Evolutionary conservation across 2,888 invertebrate species (phyloP).

Genomic region (Tridacna crocea): DNA sequence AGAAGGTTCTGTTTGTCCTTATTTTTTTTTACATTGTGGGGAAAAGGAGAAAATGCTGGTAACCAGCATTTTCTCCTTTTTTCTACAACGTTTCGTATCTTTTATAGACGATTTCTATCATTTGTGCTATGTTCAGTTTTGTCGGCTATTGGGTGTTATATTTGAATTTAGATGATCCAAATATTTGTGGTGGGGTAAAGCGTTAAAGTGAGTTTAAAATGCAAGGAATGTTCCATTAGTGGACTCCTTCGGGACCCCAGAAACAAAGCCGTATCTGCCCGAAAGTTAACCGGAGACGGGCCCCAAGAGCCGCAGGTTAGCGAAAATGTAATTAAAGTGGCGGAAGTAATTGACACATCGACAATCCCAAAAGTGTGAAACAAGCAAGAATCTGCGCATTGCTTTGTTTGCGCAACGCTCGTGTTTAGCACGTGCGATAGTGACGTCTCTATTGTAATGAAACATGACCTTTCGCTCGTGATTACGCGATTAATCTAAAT

Average conservation of each 20-base stretch:
- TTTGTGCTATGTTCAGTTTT: no score
- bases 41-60: no score
- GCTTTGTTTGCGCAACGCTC: slow-evolving; percentile 23
- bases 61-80: no score
- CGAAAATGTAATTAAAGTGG: slow-evolving; percentile 30
- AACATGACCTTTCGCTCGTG: slow-evolving; percentile 21
- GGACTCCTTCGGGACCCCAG: slow-evolving; percentile 23
- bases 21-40: no score
- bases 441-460: slow-evolving; percentile 10
- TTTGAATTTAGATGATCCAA: no score
- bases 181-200: no score
- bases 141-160: no score
- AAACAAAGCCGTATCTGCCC: slow-evolving; percentile 12
- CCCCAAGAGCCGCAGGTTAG: slow-evolving; percentile 19
- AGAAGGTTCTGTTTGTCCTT: no score
- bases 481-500: slow-evolving; percentile 19
- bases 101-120: no score
- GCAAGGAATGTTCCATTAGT: slow-evolving; percentile 31
- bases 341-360: slow-evolving; percentile 32
- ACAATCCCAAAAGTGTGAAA: slow-evolving; percentile 3
- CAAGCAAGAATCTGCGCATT: slow-evolving; percentile 20
- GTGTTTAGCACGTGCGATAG: slow-evolving; percentile 10
- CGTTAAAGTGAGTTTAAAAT: slow-evolving; percentile 1
- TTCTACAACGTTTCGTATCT: no score
- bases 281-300: slow-evolving; percentile 18